These are phyloP conservation scores for Coendou prehensilis DNA, from an alignment of 2,797 vertebrate species.

Conservation along the genomic window DNA sequence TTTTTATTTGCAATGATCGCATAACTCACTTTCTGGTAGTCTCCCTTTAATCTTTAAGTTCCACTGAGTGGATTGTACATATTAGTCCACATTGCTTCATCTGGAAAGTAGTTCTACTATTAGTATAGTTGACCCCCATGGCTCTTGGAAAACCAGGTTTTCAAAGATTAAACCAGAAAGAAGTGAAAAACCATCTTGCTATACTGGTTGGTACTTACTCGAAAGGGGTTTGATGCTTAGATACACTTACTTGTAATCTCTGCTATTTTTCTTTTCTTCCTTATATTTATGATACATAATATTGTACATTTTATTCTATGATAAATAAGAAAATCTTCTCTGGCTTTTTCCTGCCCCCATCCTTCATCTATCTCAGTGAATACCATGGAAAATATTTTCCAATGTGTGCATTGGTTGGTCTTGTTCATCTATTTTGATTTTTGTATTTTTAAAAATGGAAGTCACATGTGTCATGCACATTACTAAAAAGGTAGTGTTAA, in stretches of 20 bases:
- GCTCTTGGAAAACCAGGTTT: accelerated
- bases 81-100: not conserved
- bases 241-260: too few relatives aligned
- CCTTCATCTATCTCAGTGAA: not conserved
- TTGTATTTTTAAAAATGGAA: not conserved
- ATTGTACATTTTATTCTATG: not conserved
- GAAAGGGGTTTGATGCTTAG: accelerated
- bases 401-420: not conserved
- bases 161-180: not conserved
- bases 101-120: not conserved
- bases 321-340: not conserved
- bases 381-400: not conserved
- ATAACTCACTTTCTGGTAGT: accelerated
- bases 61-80: accelerated
- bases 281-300: not conserved
- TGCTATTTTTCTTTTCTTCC: not conserved
- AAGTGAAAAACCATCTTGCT: accelerated
- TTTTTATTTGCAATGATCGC: accelerated
- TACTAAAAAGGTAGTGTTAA: too few relatives aligned
- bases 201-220: accelerated
- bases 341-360: too few relatives aligned
- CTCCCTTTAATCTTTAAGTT: not conserved
- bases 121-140: accelerated
- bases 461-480: too few relatives aligned
- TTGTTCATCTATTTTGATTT: not conserved